Evolutionary conservation across 1,140 invertebrate genomes (phyloP).

Genomic region (Atta cephalotes): DNA sequence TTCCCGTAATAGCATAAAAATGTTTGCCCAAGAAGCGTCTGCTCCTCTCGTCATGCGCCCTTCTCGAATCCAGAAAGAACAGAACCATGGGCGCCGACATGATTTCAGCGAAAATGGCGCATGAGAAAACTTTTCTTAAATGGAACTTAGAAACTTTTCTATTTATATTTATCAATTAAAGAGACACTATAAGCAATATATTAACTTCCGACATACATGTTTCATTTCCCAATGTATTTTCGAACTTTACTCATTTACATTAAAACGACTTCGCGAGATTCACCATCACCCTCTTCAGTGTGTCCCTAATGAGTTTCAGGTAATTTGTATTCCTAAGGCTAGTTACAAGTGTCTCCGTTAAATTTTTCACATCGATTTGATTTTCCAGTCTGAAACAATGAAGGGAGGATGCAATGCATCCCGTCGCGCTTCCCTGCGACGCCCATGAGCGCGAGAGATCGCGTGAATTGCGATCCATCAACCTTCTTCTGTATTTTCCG

Average conservation of each 20-base stretch:
- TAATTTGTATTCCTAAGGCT: not conserved
- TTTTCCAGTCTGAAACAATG: not conserved
- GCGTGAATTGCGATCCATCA: conserved; percentile 54
- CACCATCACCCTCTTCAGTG: not conserved
- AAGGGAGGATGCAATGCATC: not conserved
- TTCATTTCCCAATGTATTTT: not conserved
- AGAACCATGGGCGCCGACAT: conserved; percentile 34
- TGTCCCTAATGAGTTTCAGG: conserved; percentile 14
- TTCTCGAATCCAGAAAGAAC: conserved; percentile 34
- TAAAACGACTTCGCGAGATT: not conserved
- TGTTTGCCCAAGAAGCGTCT: conserved; percentile 79
- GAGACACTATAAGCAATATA: not conserved
- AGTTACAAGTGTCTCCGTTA: not conserved
- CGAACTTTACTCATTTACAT: not conserved
- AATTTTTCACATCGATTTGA: not conserved
- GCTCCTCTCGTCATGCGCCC: conserved; percentile 16
- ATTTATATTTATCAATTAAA: conserved; percentile 18
- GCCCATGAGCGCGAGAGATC: conserved; percentile 24
- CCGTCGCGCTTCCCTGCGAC: not conserved
- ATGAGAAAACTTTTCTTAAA: not conserved
- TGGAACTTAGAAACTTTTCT: not conserved
- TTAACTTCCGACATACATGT: not conserved
- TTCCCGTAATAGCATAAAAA: conserved; percentile 84
- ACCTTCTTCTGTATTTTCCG: conserved; percentile 38
- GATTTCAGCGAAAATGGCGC: not conserved